Percentiles rank a stretch among this genome's conserved stretches.
Evolutionary conservation across 1,140 invertebrate genomes (phyloP).

Genomic region (Platorchestia sp.): DNA sequence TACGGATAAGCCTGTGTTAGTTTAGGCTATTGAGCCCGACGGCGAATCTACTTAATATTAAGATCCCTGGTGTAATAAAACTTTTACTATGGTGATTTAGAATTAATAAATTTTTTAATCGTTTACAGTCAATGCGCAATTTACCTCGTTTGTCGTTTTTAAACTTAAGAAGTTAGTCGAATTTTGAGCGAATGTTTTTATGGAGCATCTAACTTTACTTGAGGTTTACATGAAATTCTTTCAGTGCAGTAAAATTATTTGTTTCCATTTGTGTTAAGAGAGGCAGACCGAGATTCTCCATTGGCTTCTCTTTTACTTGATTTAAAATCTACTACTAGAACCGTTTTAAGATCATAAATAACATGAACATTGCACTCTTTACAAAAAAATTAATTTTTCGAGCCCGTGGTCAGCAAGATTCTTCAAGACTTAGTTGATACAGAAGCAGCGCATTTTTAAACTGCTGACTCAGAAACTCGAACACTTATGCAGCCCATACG

Average conservation of each 20-base stretch:
- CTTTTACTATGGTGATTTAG: conserved; percentile 24
- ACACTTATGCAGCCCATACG: too few species aligned
- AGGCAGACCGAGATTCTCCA: neutral
- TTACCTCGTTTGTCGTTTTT: conserved; percentile 10
- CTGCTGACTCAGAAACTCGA: too few species aligned
- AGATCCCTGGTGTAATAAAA: neutral
- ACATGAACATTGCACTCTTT: too few species aligned
- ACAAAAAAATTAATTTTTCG: too few species aligned
- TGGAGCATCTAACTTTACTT: neutral
- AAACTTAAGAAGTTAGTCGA: neutral
- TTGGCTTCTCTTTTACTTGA: neutral
- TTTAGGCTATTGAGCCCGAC: neutral
- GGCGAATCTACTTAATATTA: conserved; percentile 10
- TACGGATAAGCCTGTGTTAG: neutral
- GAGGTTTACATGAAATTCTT: neutral
- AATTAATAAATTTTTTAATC: conserved; percentile 36
- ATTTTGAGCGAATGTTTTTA: conserved; percentile 6
- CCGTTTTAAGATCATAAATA: too few species aligned
- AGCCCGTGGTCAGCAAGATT: too few species aligned
- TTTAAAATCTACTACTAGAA: neutral
- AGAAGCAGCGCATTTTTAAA: too few species aligned
- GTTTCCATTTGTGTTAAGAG: neutral
- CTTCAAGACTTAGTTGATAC: too few species aligned
- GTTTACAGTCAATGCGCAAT: conserved; percentile 11
- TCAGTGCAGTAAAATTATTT: neutral